phyloP scores from a whole-genome alignment of 2,797 vertebrate genomes.

The Epinephelus coioides region DNA sequence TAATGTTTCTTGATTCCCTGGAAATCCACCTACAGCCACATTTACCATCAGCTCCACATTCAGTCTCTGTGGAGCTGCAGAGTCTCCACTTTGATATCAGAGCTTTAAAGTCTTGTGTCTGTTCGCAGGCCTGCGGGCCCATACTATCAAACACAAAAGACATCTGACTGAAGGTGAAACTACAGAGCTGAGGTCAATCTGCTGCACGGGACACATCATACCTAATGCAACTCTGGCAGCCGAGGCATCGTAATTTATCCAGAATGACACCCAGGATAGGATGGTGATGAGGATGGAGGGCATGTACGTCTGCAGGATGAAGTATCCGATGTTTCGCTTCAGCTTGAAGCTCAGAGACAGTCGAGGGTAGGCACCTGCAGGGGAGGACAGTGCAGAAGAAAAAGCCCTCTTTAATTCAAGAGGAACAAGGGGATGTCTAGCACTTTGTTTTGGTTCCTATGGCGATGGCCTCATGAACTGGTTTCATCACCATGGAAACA shows the following conservation, averaged over 20 bases:
- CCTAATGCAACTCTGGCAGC: slow-evolving; percentile 98
- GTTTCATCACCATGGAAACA: slow-evolving; percentile 79
- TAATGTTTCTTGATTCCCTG: neutral
- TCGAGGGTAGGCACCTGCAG: slow-evolving; percentile 96
- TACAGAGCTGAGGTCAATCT: slow-evolving; percentile 33
- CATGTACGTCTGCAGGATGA: slow-evolving; percentile 99
- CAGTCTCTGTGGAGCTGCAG: neutral
- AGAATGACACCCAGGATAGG: slow-evolving; percentile 99
- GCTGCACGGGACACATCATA: slow-evolving; percentile 78
- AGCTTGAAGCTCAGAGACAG: slow-evolving; percentile 98
- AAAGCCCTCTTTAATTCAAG: slow-evolving; percentile 32
- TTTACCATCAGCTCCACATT: neutral
- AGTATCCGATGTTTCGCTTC: slow-evolving; percentile 99
- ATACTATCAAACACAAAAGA: slow-evolving; percentile 8
- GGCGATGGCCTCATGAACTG: slow-evolving; percentile 59
- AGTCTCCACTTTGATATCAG: neutral
- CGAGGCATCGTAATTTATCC: slow-evolving; percentile 99
- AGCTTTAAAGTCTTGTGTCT: neutral
- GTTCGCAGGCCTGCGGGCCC: neutral
- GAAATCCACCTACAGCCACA: neutral
- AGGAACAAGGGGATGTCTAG: slow-evolving; percentile 53
- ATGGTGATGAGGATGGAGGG: slow-evolving; percentile 99
- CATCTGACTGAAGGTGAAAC: slow-evolving; percentile 39
- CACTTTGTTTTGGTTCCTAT: slow-evolving; percentile 75
- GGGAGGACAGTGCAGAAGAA: slow-evolving; percentile 29